Base-by-base conservation (phyloP, 2,888 invertebrate genomes). In the Drosophila tripunctata region DNA sequence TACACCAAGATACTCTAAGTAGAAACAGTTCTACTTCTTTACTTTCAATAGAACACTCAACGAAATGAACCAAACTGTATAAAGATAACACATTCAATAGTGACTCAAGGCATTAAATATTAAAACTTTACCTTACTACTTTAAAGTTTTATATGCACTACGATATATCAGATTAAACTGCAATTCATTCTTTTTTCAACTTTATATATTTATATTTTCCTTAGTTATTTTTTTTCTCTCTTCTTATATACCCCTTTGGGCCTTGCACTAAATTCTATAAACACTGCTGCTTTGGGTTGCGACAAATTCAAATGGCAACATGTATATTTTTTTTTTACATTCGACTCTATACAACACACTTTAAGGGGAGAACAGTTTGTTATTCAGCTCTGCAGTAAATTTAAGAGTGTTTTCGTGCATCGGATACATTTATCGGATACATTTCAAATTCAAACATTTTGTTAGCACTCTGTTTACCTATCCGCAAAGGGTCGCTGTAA, bases 391-490 rank as follows among this genome's bases (percentile, higher is more conserved):
- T 40, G 56, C 48, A 54, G 35, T 73, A 57, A 67, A 67, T 73
- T 73, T 40, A 64, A 50, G 33, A 38, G 64, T 41, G 52, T 65
- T 67, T 58, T 45, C 21, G 44, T 41, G 50, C 45, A n/a, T n/a
- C n/a, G n/a, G n/a, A n/a, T n/a, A 57, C 56, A 45, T 57, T 60
- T 27, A 27, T 45, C 41, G 24, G n/a, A 7, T 22, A 31, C 17
- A 52, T 35, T 51, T 61, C 30, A 7, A 43, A 30, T 31, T 30
- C 10, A 22, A 12, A 21, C 38, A 21, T 15, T 70, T 54, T 47
- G 58, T 69, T 48, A 41, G 41, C 44, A 62, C 21, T 68, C 21
- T 60, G 51, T 71, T 70, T 66, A 61, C 71, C 51, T 48, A n/a
- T 10, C 12, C 6, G 43, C 43, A 40, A 55, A 55, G 58, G 51